phyloP scores from a whole-genome alignment of 92 coral and sea anemone species.

The Epizoanthus stellaris region DNA sequence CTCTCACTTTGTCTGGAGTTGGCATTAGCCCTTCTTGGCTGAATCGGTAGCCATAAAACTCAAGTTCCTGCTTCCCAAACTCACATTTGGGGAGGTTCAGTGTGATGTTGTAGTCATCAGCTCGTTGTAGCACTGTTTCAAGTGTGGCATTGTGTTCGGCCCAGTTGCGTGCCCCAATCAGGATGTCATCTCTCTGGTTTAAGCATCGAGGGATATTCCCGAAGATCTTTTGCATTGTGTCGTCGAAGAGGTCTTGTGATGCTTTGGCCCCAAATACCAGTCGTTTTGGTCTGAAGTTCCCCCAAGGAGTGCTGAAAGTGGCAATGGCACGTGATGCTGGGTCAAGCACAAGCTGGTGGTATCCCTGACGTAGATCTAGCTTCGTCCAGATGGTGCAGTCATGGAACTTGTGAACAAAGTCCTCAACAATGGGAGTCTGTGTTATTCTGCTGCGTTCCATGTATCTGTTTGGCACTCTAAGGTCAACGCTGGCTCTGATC shows the following conservation, averaged over 20 bases:
- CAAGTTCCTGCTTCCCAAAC: constrained; percentile 57
- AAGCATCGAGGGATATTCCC: constrained; percentile 62
- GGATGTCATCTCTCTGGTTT: constrained; percentile 60
- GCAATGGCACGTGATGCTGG: not conserved
- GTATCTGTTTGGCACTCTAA: constrained; percentile 6
- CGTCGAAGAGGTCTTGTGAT: not conserved
- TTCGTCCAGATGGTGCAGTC: constrained; percentile 51
- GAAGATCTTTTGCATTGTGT: not conserved
- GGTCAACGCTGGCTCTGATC: constrained; percentile 46
- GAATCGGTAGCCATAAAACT: constrained; percentile 64
- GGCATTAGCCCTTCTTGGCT: constrained; percentile 14
- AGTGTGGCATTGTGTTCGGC: constrained; percentile 55
- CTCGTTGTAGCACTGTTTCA: constrained; percentile 58
- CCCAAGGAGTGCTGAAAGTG: constrained; percentile 62
- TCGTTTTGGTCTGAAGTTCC: constrained; percentile 53
- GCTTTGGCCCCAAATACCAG: not conserved
- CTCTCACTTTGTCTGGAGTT: constrained; percentile 53
- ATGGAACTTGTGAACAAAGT: constrained; percentile 52
- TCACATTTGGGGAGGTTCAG: constrained; percentile 68
- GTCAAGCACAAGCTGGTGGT: constrained; percentile 49
- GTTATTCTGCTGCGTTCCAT: constrained; percentile 29
- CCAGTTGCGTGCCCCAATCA: constrained; percentile 48
- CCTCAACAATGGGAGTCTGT: not conserved
- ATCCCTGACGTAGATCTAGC: constrained; percentile 51
- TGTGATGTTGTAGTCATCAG: constrained; percentile 67